Percentiles rank a stretch among this genome's conserved stretches.
Conservation (phyloP, 1,140 invertebrate genomes). For the Xylocopa sonorina region DNA sequence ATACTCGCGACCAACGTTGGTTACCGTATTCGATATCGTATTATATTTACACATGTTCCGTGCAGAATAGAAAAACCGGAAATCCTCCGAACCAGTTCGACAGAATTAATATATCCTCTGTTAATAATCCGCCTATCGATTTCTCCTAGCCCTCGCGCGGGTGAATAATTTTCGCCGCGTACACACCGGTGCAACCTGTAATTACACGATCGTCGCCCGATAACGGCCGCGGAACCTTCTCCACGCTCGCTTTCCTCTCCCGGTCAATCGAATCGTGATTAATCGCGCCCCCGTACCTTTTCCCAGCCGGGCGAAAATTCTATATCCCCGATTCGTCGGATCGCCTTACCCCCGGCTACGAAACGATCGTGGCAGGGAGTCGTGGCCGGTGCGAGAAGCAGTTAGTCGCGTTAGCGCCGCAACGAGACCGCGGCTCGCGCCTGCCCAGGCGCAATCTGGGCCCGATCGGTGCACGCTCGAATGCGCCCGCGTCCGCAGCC, state of each 20-base stretch:
- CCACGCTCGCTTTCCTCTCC: background rate
- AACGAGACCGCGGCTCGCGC: conserved; percentile 58
- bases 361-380: background rate
- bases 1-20: too few species aligned
- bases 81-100: background rate
- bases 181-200: conserved; percentile 8
- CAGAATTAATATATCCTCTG: conserved; percentile 12
- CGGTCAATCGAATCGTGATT: conserved; percentile 24
- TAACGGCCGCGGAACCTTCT: conserved; percentile 3
- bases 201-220: conserved; percentile 38
- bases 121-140: conserved; percentile 17
- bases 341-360: background rate
- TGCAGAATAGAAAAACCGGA: background rate
- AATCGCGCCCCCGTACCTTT: background rate
- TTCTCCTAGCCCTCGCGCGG: background rate
- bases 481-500: conserved; percentile 50
- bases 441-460: conserved; percentile 43
- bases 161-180: conserved; percentile 5
- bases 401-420: conserved; percentile 62
- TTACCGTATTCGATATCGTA: too few species aligned
- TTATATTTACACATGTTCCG: too few species aligned
- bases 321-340: background rate
- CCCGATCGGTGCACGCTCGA: conserved; percentile 59
- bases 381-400: conserved; percentile 19
- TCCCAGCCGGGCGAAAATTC: background rate